Evolutionary conservation across 2,797 vertebrate genomes (phyloP).

Genomic region (Typhlichthys subterraneus): DNA sequence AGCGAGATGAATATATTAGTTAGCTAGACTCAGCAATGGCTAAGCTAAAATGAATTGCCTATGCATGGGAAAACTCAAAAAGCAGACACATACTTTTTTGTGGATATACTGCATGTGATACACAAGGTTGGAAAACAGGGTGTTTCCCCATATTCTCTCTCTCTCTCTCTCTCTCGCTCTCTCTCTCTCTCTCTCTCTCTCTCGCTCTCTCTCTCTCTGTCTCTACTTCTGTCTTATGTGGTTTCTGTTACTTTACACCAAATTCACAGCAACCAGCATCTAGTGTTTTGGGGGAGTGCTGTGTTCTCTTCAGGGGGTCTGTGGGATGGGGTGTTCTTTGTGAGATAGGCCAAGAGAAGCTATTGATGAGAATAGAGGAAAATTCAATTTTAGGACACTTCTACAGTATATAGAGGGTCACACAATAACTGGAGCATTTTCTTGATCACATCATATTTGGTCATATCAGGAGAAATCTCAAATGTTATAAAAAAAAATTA

Average conservation of each 20-base stretch:
- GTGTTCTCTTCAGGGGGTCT: too few species aligned
- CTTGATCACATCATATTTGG: too few species aligned
- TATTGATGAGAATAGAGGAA: too few species aligned
- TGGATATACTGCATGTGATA: not conserved
- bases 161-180: not conserved
- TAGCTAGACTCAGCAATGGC: not conserved
- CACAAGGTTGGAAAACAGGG: not conserved
- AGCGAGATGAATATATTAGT: not conserved
- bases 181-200: not conserved
- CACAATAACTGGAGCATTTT: too few species aligned
- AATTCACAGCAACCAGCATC: not conserved
- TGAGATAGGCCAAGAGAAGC: too few species aligned
- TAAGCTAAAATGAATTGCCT: not conserved
- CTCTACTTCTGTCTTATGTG: constrained; percentile 12
- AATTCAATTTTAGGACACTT: too few species aligned
- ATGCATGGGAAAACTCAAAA: not conserved
- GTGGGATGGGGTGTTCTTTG: too few species aligned
- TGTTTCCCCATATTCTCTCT: not conserved
- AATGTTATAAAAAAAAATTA: too few species aligned
- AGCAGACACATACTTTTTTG: not conserved
- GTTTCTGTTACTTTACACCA: constrained; percentile 30
- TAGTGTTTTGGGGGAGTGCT: not conserved
- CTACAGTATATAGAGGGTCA: too few species aligned
- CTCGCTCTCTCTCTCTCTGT: constrained; percentile 6
- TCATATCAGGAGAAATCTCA: too few species aligned